Evolutionary conservation across 2,113 vertebrate genomes (phyloP).

Genomic region (Limanda limanda): DNA sequence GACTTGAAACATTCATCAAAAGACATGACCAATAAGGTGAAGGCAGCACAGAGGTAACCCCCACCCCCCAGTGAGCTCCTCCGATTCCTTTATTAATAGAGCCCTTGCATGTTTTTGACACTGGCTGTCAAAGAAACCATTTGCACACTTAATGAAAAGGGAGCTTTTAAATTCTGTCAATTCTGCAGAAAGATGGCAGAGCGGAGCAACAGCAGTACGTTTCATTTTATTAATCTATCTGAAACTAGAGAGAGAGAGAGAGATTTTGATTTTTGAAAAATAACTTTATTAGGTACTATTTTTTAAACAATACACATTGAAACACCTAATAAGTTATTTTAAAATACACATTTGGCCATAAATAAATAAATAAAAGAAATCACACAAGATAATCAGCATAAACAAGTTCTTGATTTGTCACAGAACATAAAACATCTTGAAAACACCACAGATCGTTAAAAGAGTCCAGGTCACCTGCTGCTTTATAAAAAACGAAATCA

Average conservation of each 20-base stretch:
- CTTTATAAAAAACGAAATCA: too few relatives aligned
- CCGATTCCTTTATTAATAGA: slow-evolving; percentile 65
- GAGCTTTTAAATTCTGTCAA: slow-evolving; percentile 56
- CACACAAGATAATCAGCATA: too few relatives aligned
- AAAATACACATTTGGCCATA: too few relatives aligned
- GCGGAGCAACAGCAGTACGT: slow-evolving; percentile 28
- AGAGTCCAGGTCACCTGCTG: too few relatives aligned
- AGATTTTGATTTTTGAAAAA: too few relatives aligned
- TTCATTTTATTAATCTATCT: slow-evolving; percentile 58
- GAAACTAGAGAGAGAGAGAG: slow-evolving; percentile 3
- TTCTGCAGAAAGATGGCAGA: slow-evolving; percentile 64
- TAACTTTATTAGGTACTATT: too few relatives aligned
- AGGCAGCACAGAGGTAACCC: slow-evolving; percentile 47
- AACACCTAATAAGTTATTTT: too few relatives aligned
- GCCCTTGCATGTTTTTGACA: slow-evolving; percentile 70
- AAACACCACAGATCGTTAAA: too few relatives aligned
- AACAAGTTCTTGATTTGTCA: too few relatives aligned
- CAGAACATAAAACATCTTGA: too few relatives aligned
- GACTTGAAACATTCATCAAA: slow-evolving; percentile 68
- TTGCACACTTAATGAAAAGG: slow-evolving; percentile 71
- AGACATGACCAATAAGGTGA: slow-evolving; percentile 68
- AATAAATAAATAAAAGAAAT: too few relatives aligned
- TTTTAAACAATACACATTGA: too few relatives aligned
- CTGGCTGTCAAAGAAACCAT: slow-evolving; percentile 70
- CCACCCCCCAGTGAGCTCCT: slow-evolving; percentile 36